phyloP scores from a whole-genome alignment of 2,888 invertebrate genomes.

The Clusia tigrina region DNA sequence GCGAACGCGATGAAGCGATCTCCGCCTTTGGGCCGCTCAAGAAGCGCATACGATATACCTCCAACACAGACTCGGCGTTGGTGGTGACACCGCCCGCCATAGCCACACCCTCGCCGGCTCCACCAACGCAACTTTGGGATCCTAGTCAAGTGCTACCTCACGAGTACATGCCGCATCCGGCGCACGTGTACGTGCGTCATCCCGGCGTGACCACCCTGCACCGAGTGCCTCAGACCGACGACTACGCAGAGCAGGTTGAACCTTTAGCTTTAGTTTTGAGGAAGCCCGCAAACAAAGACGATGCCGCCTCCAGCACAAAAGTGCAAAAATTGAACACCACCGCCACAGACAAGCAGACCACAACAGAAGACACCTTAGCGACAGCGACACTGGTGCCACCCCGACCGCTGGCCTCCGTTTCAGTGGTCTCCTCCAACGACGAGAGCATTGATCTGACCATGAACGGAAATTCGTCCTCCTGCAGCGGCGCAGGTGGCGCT shows the following conservation, averaged over 20 bases:
- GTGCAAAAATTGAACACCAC: conserved; percentile 19
- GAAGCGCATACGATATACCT: conserved; percentile 73
- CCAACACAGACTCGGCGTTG: conserved; percentile 52
- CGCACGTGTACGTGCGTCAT: conserved; percentile 61
- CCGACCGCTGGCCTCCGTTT: conserved; percentile 4
- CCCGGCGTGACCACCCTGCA: conserved; percentile 64
- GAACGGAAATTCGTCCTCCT: conserved; percentile 30
- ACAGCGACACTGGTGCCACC: not conserved
- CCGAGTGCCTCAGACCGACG: conserved; percentile 41
- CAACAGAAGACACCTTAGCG: conserved; percentile 8
- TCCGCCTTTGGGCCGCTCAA: conserved; percentile 70
- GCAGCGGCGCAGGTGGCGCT: conserved; percentile 30
- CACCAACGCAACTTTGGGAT: conserved; percentile 70
- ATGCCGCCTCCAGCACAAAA: not conserved
- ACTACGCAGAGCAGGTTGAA: conserved; percentile 67
- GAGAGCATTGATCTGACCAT: conserved; percentile 18
- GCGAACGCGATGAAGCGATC: conserved; percentile 49
- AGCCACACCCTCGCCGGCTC: conserved; percentile 65
- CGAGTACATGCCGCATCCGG: conserved; percentile 65
- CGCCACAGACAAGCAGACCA: conserved; percentile 7
- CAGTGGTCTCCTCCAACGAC: conserved; percentile 27
- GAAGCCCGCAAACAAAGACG: conserved; percentile 41
- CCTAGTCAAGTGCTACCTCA: conserved; percentile 59
- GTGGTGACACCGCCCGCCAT: conserved; percentile 51
- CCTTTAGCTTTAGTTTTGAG: conserved; percentile 72